These are phyloP conservation scores for Corythornis vintsioides DNA, from an alignment of 2,113 vertebrate species.

Conservation along the genomic window DNA sequence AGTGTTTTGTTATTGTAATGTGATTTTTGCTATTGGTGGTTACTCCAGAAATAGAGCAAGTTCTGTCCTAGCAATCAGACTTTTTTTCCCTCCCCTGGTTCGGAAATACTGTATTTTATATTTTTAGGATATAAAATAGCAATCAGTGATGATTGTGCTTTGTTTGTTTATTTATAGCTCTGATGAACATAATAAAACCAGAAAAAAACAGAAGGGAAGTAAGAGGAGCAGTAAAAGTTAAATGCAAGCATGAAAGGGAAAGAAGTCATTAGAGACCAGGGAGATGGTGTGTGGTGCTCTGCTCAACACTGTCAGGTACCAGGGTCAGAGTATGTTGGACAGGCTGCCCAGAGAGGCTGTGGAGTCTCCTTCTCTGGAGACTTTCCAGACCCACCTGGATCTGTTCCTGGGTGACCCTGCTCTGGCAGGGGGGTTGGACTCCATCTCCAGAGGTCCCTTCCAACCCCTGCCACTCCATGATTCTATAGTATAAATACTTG, in stretches of 20 bases:
- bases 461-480: too few species aligned
- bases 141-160: slow-evolving; percentile 44
- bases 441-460: too few species aligned
- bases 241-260: background rate
- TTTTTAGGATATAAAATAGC: slow-evolving; percentile 10
- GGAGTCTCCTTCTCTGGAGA: too few species aligned
- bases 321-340: background rate
- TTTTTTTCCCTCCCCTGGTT: background rate
- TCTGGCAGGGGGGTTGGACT: too few species aligned
- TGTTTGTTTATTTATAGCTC: slow-evolving; percentile 50
- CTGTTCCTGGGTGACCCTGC: too few species aligned
- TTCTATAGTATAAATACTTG: background rate
- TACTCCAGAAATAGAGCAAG: slow-evolving; percentile 32
- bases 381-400: too few species aligned
- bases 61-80: background rate
- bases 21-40: slow-evolving; percentile 20
- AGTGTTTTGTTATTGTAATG: slow-evolving; percentile 23
- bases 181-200: background rate
- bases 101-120: background rate
- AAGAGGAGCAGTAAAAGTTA: background rate
- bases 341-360: too few species aligned
- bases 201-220: background rate
- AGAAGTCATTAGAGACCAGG: background rate
- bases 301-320: background rate
- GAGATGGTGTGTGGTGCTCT: background rate